phyloP scores from a whole-genome alignment of 2,888 invertebrate species.

The Spicauda simplicius region DNA sequence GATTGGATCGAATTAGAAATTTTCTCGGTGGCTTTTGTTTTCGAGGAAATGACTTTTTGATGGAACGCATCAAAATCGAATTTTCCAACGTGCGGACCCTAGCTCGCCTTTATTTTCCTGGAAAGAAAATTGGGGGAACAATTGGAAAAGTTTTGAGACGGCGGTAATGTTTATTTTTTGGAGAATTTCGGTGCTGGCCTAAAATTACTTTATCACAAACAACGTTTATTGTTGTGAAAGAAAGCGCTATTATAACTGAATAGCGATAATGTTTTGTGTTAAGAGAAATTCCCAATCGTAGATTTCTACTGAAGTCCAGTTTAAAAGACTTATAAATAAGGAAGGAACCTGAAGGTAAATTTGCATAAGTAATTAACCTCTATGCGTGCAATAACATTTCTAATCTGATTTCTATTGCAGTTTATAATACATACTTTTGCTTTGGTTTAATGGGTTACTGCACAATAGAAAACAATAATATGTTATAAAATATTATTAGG shows the following conservation, averaged over 20 bases:
- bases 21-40: constrained; percentile 75
- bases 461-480: not conserved
- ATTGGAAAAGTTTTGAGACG: constrained; percentile 43
- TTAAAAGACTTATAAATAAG: constrained; percentile 54
- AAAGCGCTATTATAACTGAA: no score
- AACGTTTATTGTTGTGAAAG: not conserved
- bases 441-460: not conserved
- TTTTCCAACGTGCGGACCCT: constrained; percentile 52
- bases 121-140: constrained; percentile 38
- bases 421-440: not conserved
- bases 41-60: constrained; percentile 77
- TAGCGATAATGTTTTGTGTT: no score
- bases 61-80: constrained; percentile 75
- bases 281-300: no score
- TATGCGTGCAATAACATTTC: constrained; percentile 23
- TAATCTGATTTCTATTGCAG: constrained; percentile 25
- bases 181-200: constrained; percentile 38
- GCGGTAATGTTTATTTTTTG: constrained; percentile 28
- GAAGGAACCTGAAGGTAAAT: constrained; percentile 48
- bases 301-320: not conserved
- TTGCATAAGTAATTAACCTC: constrained; percentile 18
- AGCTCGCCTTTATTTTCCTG: constrained; percentile 37
- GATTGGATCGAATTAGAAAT: constrained; percentile 79
- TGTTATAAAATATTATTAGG: not conserved
- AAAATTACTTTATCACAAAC: not conserved